Evolutionary conservation across 1,140 invertebrate genomes (phyloP).

Genomic region (Microplitis mediator): DNA sequence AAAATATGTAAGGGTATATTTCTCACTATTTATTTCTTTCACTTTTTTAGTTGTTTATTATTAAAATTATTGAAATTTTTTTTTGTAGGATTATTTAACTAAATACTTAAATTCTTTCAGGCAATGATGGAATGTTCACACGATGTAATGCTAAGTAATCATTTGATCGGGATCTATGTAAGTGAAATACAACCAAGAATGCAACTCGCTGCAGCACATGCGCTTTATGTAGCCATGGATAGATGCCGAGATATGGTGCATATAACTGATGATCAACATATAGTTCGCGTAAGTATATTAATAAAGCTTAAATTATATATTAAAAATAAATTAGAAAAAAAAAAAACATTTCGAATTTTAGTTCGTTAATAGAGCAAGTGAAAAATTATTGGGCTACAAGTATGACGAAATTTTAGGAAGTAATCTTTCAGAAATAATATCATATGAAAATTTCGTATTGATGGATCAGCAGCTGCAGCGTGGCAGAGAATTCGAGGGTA

Average conservation of each 20-base stretch:
- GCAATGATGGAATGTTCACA: slow-evolving; percentile 66
- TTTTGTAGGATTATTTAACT: neutral
- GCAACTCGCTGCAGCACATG: slow-evolving; percentile 69
- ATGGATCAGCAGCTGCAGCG: slow-evolving; percentile 72
- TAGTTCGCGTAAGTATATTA: slow-evolving; percentile 73
- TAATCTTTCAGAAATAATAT: slow-evolving; percentile 68
- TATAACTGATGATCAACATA: slow-evolving; percentile 82
- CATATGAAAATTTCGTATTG: slow-evolving; percentile 67
- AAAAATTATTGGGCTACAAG: slow-evolving; percentile 76
- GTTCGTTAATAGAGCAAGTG: slow-evolving; percentile 82
- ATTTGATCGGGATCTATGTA: slow-evolving; percentile 67
- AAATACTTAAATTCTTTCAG: slow-evolving; percentile 28
- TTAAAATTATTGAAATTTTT: neutral
- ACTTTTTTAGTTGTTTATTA: neutral
- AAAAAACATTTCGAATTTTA: slow-evolving; percentile 55
- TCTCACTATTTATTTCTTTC: slow-evolving; percentile 13
- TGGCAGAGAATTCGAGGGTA: slow-evolving; percentile 86
- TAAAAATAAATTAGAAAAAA: neutral
- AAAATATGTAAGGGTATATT: neutral
- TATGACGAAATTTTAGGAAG: slow-evolving; percentile 78
- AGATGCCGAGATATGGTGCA: slow-evolving; percentile 84
- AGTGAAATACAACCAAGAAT: slow-evolving; percentile 64
- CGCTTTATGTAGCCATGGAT: slow-evolving; percentile 84
- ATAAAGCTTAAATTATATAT: neutral
- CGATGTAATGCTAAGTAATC: slow-evolving; percentile 73